Evolutionary conservation across 1,140 invertebrate genomes (phyloP), one percentile per base, ranked within the genome.

Genomic region (Caenorhabditis remanei): DNA sequence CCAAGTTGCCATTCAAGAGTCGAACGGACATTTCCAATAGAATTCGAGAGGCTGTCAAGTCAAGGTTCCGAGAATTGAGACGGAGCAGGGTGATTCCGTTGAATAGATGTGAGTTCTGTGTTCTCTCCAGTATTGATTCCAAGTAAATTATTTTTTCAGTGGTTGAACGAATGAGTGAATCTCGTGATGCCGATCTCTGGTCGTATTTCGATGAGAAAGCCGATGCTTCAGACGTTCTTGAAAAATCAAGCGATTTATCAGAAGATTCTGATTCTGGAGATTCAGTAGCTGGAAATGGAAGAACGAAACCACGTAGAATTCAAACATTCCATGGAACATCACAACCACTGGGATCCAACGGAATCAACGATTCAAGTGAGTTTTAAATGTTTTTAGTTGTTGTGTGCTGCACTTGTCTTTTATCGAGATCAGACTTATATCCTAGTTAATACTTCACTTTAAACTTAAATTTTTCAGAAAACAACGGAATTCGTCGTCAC

Each of bases 271-370:
- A 85, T 75, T 85, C 85, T 48, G 85, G 67, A 55, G 63, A 48
- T 9, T 65, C 63, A 2, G 67, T n/a, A 0, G 63, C 67, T 32
- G 84, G 41, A 8, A 13, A 19, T 0, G 58, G 58, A 61, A 46
- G 67, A 63, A 41, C 46, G 0, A 50, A 58, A 32, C 85, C 85
- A 55, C 85, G 85, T 40, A 50, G 85, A 24, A 75, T 85, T 55
- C 63, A 85, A 24, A 85, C 85, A 13, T 85, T 85, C 85, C 63
- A 75, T 50, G 85, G 85, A 71, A 85, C 85, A 19, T 85, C 85
- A 2, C 63, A 85, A 58, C 85, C n/a, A 14, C 83, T 7, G 13
- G 83, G 58, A 63, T 84, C 58, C 9, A 48, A 61, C n/a, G 83
- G 58, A 24, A 55, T 46, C 24, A 61, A 11, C 40, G 83, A 61